Conservation (phyloP, 2,888 invertebrate species). For the Acanthacorydalis orientalis region DNA sequence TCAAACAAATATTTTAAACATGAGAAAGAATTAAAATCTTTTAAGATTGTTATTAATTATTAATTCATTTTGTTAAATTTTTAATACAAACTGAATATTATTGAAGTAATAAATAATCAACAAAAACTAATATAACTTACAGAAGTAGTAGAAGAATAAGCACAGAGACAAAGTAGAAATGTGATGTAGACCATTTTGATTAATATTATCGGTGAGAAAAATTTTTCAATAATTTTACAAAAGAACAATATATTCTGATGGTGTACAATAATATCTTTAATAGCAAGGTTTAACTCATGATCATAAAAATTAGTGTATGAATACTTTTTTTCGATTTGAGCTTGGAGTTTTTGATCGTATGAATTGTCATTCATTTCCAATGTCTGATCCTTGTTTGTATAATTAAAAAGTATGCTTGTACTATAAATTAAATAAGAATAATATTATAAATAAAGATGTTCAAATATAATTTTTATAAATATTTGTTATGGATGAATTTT, state of each 20-base stretch:
- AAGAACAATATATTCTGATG: constrained; percentile 19
- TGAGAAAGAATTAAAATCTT: too few species aligned
- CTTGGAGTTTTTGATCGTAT: too few species aligned
- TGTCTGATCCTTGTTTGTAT: too few species aligned
- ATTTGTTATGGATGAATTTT: too few species aligned
- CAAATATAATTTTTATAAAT: not conserved
- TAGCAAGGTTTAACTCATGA: constrained; percentile 11
- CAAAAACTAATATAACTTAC: not conserved
- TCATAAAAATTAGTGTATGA: not conserved
- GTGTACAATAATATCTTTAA: constrained; percentile 17
- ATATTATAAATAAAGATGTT: not conserved
- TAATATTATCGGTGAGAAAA: constrained; percentile 21
- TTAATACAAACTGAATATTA: too few species aligned
- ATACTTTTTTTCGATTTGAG: not conserved
- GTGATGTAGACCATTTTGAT: constrained; percentile 20
- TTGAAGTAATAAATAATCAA: not conserved
- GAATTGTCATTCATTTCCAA: too few species aligned
- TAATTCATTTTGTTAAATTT: too few species aligned
- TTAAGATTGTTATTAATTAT: too few species aligned
- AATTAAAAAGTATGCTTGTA: too few species aligned
- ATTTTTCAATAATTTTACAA: constrained; percentile 18
- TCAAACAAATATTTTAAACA: too few species aligned
- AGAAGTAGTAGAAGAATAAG: too few species aligned
- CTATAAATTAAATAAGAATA: not conserved
- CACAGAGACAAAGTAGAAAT: constrained; percentile 18